Conservation (phyloP, 2,797 vertebrate species). For the Sylvilagus floridanus region DNA sequence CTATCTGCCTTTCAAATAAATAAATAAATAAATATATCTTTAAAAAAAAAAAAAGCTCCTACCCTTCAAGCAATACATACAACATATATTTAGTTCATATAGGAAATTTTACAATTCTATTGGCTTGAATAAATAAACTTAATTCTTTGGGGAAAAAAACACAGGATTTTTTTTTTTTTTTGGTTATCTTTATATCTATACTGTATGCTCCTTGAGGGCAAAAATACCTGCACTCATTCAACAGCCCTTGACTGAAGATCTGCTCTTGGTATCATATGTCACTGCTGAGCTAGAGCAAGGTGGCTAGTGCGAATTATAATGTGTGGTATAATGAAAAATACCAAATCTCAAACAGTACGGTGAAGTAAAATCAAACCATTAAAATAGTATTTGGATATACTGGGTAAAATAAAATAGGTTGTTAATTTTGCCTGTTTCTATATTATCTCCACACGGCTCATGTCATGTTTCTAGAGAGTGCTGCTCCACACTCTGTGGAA, state of each 20-base stretch:
- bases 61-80: background rate
- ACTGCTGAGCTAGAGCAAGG: background rate
- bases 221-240: background rate
- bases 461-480: background rate
- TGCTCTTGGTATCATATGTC: background rate
- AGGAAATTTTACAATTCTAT: background rate
- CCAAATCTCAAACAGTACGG: conserved; percentile 9
- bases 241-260: background rate
- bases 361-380: background rate
- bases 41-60: background rate
- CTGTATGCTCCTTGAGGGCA: background rate
- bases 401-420: conserved; percentile 36
- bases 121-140: conserved; percentile 10
- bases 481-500: background rate
- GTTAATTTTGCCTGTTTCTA: conserved; percentile 34
- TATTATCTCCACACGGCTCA: background rate
- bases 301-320: background rate
- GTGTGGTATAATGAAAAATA: background rate
- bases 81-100: background rate
- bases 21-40: too few species aligned
- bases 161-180: conserved; percentile 26
- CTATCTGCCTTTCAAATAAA: too few species aligned
- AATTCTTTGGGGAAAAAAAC: conserved; percentile 19
- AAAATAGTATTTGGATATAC: conserved; percentile 28
- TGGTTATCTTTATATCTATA: background rate